Evolutionary conservation across 2,888 invertebrate genomes (phyloP).

Genomic region (Agonopterix arenella): DNA sequence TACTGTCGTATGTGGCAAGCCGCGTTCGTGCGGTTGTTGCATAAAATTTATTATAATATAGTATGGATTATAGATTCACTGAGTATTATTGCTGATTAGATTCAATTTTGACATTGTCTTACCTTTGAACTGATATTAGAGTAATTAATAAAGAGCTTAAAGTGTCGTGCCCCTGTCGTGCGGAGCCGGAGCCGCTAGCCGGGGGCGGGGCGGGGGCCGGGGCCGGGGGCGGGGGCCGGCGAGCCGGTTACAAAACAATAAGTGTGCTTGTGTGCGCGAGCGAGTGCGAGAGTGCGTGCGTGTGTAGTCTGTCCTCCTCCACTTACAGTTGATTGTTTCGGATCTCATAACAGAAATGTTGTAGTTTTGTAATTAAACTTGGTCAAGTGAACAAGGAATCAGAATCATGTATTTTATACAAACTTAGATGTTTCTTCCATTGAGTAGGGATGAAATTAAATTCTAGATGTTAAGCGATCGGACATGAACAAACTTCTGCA

Average conservation of each 20-base stretch:
- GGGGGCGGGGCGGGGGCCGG: neutral
- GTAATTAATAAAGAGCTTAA: constrained; percentile 43
- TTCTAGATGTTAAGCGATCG: constrained; percentile 60
- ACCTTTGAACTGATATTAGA: constrained; percentile 56
- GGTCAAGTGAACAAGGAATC: constrained; percentile 51
- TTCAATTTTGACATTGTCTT: constrained; percentile 58
- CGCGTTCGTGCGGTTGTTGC: constrained; percentile 45
- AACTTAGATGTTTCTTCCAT: constrained; percentile 64
- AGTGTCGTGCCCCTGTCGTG: neutral
- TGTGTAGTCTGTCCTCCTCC: constrained; percentile 28
- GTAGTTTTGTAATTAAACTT: constrained; percentile 65
- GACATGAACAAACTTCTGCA: constrained; percentile 70
- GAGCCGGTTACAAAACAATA: constrained; percentile 17
- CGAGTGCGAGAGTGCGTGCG: constrained; percentile 25
- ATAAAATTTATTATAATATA: constrained; percentile 66
- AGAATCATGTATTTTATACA: constrained; percentile 74
- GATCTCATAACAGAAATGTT: constrained; percentile 69
- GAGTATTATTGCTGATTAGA: constrained; percentile 74
- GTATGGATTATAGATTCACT: constrained; percentile 72
- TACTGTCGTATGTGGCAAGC: constrained; percentile 51
- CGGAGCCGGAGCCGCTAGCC: neutral
- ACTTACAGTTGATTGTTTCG: constrained; percentile 46
- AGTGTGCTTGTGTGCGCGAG: constrained; percentile 21
- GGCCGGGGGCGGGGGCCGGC: constrained; percentile 22
- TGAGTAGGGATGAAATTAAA: constrained; percentile 61